phyloP scores from a whole-genome alignment of 2,113 vertebrate species.

The Podarcis raffonei region DNA sequence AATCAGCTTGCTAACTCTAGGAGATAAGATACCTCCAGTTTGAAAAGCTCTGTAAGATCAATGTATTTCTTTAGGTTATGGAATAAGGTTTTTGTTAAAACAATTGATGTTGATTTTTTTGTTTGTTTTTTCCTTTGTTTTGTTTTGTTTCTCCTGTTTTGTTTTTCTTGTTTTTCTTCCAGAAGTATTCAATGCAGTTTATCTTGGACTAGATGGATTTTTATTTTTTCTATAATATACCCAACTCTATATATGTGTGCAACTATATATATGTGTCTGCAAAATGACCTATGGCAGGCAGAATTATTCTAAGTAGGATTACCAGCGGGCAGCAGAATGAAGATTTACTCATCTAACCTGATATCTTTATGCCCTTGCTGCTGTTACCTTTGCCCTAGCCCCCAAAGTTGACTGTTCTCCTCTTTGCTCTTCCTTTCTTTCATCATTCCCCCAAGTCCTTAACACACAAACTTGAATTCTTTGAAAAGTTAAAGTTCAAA shows the following conservation, averaged over 20 bases:
- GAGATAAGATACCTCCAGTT: background rate
- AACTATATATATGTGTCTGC: too few relatives aligned
- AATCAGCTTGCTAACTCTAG: background rate
- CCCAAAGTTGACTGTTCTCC: background rate
- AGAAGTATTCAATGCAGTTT: background rate
- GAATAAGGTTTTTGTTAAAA: background rate
- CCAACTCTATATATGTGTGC: too few relatives aligned
- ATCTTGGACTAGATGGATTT: background rate
- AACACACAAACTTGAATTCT: background rate
- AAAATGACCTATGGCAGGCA: too few relatives aligned
- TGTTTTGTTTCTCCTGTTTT: too few relatives aligned
- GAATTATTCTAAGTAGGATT: too few relatives aligned
- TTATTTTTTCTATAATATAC: background rate
- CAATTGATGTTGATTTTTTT: background rate
- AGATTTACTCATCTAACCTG: too few relatives aligned
- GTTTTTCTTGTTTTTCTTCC: too few relatives aligned
- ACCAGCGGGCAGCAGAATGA: too few relatives aligned
- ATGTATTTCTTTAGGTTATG: background rate
- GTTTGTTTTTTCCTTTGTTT: too few relatives aligned
- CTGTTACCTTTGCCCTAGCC: background rate
- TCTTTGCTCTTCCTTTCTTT: background rate
- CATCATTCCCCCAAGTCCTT: background rate
- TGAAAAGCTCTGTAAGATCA: background rate
- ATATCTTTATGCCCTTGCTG: too few relatives aligned
- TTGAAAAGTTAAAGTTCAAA: too few relatives aligned